phyloP scores from a whole-genome alignment of 2,113 vertebrate species.

The Rissa tridactyla region DNA sequence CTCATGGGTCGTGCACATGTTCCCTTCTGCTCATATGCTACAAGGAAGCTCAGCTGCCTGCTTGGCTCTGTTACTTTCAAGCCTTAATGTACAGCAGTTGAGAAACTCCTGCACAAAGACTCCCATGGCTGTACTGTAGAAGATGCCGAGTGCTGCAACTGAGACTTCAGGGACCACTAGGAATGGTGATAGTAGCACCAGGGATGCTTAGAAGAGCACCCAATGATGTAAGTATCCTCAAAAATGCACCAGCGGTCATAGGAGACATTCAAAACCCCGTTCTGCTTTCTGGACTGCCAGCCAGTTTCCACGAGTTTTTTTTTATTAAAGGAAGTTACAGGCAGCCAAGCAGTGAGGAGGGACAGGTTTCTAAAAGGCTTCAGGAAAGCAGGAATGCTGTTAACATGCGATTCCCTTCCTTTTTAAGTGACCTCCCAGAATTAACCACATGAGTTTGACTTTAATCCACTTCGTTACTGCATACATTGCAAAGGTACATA shows the following conservation, averaged over 20 bases:
- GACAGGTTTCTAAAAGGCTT: not conserved
- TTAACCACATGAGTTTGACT: not conserved
- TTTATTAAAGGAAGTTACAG: not conserved
- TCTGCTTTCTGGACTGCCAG: not conserved
- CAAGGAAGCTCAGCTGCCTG: not conserved
- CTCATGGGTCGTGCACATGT: not conserved
- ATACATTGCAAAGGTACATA: not conserved
- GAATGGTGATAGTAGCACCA: not conserved
- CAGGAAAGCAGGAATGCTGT: not conserved
- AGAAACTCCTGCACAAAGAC: not conserved
- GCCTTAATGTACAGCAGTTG: not conserved
- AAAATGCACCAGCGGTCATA: not conserved
- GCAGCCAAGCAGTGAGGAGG: not conserved
- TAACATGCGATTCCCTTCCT: not conserved
- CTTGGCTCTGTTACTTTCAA: not conserved
- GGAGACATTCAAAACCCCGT: not conserved
- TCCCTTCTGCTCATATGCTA: not conserved
- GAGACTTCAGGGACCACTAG: not conserved
- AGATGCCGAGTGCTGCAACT: not conserved
- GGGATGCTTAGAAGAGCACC: not conserved
- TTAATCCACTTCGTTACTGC: not conserved
- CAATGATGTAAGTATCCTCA: not conserved
- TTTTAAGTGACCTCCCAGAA: not conserved
- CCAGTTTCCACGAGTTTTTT: not conserved
- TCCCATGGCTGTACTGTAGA: not conserved